Evolutionary conservation across 2,888 invertebrate species (phyloP), one percentile per base, ranked within the genome.

Genomic region (Malacosoma neustria): DNA sequence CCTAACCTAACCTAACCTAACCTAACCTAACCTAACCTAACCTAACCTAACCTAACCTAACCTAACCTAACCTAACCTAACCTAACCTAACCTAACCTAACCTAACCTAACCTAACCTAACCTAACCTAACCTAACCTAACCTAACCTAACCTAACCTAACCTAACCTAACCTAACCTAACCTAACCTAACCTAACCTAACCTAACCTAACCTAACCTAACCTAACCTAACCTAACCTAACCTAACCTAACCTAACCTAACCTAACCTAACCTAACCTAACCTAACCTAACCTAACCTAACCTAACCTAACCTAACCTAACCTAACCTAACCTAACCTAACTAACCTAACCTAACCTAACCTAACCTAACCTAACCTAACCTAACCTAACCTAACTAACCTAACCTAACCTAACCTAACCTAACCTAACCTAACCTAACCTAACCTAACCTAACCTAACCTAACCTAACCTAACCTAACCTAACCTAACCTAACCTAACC

Each of bases 1-100:
- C 38, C 32, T 32, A 15, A 6, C 32, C 33, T 7, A n/a, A 37
- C 35, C 37, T 37, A 36, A 39, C 36, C 39, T 41, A 40, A 40
- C 47, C 43, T 40, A 39, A 35, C 43, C 38, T 43, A 41, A 40
- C 43, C 41, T 38, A 44, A 40, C 46, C 42, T 39, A 43, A 40
- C 42, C 43, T 42, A 44, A 40, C 43, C 43, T 42, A 41, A 42
- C 44, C 44, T 44, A 40, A 43, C 44, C 39, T 42, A 41, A 37
- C 42, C 39, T 40, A 40, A 34, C 42, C 46, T 40, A 38, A 42
- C 42, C 43, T 41, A 39, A 41, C 40, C 43, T 40, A 42, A 40
- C 43, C 33, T 37, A 42, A 39, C 33, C 40, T 42, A 41, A 37
- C n/a, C 45, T 37, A 39, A 42, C 41, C 42, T 45, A 41, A 46